Percentiles rank a stretch among this genome's conserved stretches.
Conservation (phyloP, 2,797 vertebrate species). For the Pangasius sanitwongsei region DNA sequence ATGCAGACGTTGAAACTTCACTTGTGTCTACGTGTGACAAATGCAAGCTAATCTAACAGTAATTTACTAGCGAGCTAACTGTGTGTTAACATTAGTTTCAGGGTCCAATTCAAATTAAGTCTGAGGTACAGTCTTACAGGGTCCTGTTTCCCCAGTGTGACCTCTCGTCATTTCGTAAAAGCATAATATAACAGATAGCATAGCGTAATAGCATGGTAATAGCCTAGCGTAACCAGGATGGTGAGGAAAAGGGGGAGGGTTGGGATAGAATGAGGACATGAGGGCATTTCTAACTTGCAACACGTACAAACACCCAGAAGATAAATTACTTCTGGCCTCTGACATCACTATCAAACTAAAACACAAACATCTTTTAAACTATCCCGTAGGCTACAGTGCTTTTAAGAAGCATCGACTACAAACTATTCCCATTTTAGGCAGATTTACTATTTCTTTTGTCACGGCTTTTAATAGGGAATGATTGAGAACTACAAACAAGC, state of each 20-base stretch:
- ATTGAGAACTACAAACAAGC: slow-evolving; percentile 49
- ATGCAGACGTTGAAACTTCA: background rate
- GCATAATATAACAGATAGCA: background rate
- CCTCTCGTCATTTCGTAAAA: background rate
- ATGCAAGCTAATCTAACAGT: background rate
- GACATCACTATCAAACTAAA: background rate
- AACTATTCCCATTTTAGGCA: slow-evolving; percentile 26
- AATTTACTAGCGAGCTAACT: background rate
- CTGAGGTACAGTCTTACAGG: background rate
- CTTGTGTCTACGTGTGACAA: background rate
- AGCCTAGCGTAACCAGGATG: background rate
- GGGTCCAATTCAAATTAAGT: background rate
- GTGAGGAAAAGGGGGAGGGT: background rate
- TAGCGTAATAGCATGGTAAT: background rate
- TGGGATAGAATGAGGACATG: background rate
- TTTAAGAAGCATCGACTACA: background rate
- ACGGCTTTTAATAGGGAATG: slow-evolving; percentile 47
- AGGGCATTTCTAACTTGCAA: background rate
- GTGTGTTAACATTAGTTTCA: background rate
- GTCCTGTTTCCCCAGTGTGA: background rate
- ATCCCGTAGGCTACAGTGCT: background rate
- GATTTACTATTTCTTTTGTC: slow-evolving; percentile 44
- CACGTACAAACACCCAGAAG: background rate
- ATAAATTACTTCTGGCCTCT: background rate
- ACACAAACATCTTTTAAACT: background rate